Percentiles rank a stretch among this genome's conserved stretches.
Conservation (phyloP, 2,888 invertebrate species). For the Drepanosiphum platanoidis region DNA sequence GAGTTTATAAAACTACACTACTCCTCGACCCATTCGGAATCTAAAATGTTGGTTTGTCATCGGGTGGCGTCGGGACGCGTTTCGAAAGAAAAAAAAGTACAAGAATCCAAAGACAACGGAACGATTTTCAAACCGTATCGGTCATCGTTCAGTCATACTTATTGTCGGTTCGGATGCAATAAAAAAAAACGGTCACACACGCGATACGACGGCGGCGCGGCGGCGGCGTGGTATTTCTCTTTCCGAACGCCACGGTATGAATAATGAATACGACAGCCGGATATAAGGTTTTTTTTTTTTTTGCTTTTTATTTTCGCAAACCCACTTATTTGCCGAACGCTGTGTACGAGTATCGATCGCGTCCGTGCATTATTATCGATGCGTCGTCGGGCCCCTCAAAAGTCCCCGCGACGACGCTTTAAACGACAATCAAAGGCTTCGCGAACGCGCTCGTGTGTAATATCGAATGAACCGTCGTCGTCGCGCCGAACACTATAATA, state of each 20-base stretch:
- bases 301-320: not conserved
- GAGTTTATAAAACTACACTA: too few relatives aligned
- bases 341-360: not conserved
- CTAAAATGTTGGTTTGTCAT: too few relatives aligned
- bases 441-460: not conserved
- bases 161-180: not conserved
- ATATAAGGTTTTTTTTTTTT: constrained; percentile 14
- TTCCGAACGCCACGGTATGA: not conserved
- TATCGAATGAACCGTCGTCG: too few relatives aligned
- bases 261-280: constrained; percentile 30
- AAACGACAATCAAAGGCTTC: not conserved
- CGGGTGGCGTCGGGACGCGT: too few relatives aligned
- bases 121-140: not conserved
- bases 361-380: not conserved
- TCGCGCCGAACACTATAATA: too few relatives aligned
- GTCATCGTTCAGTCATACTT: not conserved
- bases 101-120: too few relatives aligned
- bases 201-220: too few relatives aligned
- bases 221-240: constrained; percentile 2
- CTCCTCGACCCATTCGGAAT: too few relatives aligned
- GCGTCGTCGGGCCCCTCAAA: too few relatives aligned
- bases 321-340: not conserved
- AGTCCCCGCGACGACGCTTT: too few relatives aligned
- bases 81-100: too few relatives aligned
- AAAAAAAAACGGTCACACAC: constrained; percentile 20